These are phyloP conservation scores for Eurosta solidaginis DNA, from an alignment of 1,140 invertebrate species.

Conservation along the genomic window DNA sequence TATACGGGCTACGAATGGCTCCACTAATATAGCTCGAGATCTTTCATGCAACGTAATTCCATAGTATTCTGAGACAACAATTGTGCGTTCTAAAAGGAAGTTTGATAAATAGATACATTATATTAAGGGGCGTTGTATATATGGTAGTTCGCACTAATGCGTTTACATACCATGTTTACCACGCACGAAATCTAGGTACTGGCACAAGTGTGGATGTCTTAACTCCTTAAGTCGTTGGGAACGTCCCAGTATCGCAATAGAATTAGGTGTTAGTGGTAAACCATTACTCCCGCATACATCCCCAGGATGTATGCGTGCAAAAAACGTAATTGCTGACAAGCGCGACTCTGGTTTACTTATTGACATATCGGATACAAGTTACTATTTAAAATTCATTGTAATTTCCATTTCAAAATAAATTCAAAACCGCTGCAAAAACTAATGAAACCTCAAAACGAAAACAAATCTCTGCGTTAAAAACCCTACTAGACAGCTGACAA, in stretches of 20 bases:
- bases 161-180: conserved; percentile 87
- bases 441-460: too few relatives aligned
- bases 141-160: not conserved
- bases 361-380: not conserved
- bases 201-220: conserved; percentile 79
- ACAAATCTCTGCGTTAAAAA: too few relatives aligned
- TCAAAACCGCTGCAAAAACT: too few relatives aligned
- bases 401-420: too few relatives aligned
- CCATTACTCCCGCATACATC: conserved; percentile 96
- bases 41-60: conserved; percentile 67
- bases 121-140: conserved; percentile 1
- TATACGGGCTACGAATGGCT: conserved; percentile 66
- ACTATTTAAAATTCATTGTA: not conserved
- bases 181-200: conserved; percentile 88
- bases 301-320: conserved; percentile 85
- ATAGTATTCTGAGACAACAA: conserved; percentile 87
- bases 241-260: conserved; percentile 88
- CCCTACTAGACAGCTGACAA: too few relatives aligned
- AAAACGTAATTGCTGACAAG: conserved; percentile 85
- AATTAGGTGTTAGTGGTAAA: conserved; percentile 92
- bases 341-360: conserved; percentile 29
- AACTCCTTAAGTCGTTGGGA: conserved; percentile 84
- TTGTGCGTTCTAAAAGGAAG: conserved; percentile 76
- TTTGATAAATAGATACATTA: not conserved
- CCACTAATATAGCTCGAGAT: conserved; percentile 59